phyloP scores from a whole-genome alignment of 2,113 vertebrate genomes.

The Sphyrna mokarran region DNA sequence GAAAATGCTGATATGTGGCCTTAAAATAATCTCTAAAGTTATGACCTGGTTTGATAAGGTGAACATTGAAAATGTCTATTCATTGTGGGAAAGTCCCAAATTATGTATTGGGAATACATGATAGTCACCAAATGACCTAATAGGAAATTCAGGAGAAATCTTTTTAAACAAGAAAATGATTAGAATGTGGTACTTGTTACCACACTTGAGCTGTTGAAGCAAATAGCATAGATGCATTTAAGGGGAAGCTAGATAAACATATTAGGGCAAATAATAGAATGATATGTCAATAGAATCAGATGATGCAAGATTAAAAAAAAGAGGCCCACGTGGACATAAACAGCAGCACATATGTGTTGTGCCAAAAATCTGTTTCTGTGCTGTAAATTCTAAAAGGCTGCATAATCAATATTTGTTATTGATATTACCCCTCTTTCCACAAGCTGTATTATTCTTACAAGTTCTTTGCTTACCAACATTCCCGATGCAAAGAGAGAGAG shows the following conservation, averaged over 20 bases:
- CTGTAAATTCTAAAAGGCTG: background rate
- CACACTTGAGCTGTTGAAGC: background rate
- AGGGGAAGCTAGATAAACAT: background rate
- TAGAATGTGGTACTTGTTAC: background rate
- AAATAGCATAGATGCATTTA: background rate
- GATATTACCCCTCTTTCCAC: background rate
- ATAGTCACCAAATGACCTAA: background rate
- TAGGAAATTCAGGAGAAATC: background rate
- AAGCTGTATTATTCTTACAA: background rate
- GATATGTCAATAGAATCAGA: background rate
- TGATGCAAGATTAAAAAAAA: background rate
- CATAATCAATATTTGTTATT: background rate
- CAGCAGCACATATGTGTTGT: background rate
- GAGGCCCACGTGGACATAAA: background rate
- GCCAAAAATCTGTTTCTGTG: background rate
- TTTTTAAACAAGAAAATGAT: background rate
- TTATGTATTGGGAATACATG: background rate
- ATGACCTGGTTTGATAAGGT: background rate
- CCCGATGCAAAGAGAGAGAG: slow-evolving; percentile 86
- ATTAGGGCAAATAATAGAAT: background rate
- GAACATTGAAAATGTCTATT: background rate
- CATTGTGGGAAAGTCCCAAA: background rate
- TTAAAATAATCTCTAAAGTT: background rate
- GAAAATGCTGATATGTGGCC: background rate
- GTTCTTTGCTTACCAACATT: slow-evolving; percentile 69